Conservation (phyloP, 2,888 invertebrate genomes). For the Phoronis australis region DNA sequence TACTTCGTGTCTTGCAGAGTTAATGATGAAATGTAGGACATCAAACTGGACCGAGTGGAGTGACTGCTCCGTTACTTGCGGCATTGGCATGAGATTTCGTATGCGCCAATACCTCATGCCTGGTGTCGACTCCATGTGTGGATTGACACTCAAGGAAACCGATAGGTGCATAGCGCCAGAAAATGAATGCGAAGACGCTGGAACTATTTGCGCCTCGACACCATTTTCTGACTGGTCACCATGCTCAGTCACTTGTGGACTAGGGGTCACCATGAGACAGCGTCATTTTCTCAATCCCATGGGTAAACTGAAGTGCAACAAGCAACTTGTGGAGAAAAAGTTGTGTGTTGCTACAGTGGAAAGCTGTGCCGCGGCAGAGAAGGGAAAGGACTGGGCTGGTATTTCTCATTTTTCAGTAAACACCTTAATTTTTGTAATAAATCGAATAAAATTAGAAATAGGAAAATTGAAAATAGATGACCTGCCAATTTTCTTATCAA, state of each 20-base stretch:
- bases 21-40: constrained; percentile 58
- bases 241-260: constrained; percentile 76
- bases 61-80: constrained; percentile 55
- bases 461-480: constrained; percentile 1
- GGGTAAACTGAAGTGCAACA: constrained; percentile 26
- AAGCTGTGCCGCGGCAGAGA: constrained; percentile 44
- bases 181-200: constrained; percentile 6
- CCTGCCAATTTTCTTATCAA: not conserved
- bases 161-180: constrained; percentile 39
- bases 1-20: constrained; percentile 24
- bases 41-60: constrained; percentile 56
- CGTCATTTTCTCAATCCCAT: constrained; percentile 34
- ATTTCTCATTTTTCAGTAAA: too few species aligned
- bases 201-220: constrained; percentile 59
- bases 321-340: constrained; percentile 38
- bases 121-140: constrained; percentile 38
- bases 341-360: constrained; percentile 32
- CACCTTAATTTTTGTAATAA: too few species aligned
- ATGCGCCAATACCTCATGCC: constrained; percentile 46
- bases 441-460: too few species aligned
- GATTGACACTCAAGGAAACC: constrained; percentile 31
- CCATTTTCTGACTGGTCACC: constrained; percentile 79
- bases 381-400: constrained; percentile 50
- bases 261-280: constrained; percentile 56
- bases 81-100: constrained; percentile 63